phyloP scores from a whole-genome alignment of 2,797 vertebrate species.

The Lepus townsendii region DNA sequence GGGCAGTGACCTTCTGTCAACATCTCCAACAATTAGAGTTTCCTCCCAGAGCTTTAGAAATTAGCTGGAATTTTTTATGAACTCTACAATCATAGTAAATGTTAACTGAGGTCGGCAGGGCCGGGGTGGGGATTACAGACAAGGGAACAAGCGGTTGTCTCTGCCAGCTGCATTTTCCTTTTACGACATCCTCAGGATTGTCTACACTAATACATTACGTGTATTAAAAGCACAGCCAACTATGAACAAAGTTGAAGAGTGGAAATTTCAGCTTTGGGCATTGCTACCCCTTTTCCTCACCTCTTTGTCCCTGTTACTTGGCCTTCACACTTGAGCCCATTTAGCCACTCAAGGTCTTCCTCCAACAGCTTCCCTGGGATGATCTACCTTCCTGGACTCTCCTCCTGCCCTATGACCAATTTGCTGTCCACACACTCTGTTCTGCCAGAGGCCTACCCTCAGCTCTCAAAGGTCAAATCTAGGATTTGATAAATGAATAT shows the following conservation, averaged over 20 bases:
- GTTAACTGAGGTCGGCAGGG: not conserved
- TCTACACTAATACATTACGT: not conserved
- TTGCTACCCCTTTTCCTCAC: not conserved
- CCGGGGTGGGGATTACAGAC: not conserved
- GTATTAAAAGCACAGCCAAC: not conserved
- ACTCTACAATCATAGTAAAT: not conserved
- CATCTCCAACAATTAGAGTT: not conserved
- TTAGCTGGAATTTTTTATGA: not conserved
- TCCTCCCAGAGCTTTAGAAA: not conserved
- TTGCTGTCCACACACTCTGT: not conserved
- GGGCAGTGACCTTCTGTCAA: not conserved
- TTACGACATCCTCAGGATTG: not conserved
- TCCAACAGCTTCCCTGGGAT: not conserved
- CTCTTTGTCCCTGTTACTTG: not conserved
- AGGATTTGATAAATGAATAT: slow-evolving; percentile 16
- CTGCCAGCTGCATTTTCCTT: not conserved
- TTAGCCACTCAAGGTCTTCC: not conserved
- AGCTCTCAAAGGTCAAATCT: slow-evolving; percentile 39
- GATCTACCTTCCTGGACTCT: not conserved
- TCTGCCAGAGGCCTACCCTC: not conserved
- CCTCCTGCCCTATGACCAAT: not conserved
- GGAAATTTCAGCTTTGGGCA: not conserved
- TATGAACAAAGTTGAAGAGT: not conserved
- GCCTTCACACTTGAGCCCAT: not conserved
- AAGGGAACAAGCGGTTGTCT: not conserved